A percentile compares a stretch with the other conserved stretches of the same genome.
Evolutionary conservation across 2,888 invertebrate species (phyloP).

Genomic region (Lymantria monacha): DNA sequence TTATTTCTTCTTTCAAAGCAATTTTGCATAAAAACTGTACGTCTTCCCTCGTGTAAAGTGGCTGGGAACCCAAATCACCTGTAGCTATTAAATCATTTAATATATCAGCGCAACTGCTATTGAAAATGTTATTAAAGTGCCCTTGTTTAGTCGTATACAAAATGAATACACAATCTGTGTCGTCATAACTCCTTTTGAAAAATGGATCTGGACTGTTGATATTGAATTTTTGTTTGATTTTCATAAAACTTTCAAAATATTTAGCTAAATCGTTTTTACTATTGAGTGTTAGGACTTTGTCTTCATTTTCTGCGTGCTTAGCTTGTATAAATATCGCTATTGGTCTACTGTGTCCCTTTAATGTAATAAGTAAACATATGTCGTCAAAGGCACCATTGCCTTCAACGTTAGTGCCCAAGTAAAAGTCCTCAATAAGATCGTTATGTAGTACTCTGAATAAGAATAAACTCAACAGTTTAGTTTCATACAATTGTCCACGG

Average conservation of each 20-base stretch:
- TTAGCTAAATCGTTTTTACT: constrained; percentile 10
- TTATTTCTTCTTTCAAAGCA: background rate
- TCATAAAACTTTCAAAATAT: constrained; percentile 18
- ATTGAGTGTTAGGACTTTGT: constrained; percentile 4
- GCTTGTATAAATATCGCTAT: constrained; percentile 19
- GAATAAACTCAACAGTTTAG: constrained; percentile 21
- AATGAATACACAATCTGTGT: background rate
- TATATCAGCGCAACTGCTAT: background rate
- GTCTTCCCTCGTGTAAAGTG: background rate
- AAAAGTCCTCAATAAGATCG: constrained; percentile 12
- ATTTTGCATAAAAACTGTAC: constrained; percentile 1
- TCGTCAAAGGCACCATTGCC: constrained; percentile 26
- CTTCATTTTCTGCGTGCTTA: constrained; percentile 16
- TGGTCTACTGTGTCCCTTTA: background rate
- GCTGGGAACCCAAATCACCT: background rate
- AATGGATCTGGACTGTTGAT: background rate
- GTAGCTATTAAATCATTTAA: constrained; percentile 1
- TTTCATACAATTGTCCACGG: constrained; percentile 26
- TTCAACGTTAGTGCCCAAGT: constrained; percentile 21
- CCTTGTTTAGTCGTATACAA: background rate
- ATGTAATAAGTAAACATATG: constrained; percentile 11
- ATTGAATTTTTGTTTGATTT: constrained; percentile 14
- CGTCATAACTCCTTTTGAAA: background rate
- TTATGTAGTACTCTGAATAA: constrained; percentile 17
- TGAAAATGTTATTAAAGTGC: background rate